These are phyloP conservation scores for Prunella strophiata DNA, from an alignment of 2,797 vertebrate species.

Conservation along the genomic window DNA sequence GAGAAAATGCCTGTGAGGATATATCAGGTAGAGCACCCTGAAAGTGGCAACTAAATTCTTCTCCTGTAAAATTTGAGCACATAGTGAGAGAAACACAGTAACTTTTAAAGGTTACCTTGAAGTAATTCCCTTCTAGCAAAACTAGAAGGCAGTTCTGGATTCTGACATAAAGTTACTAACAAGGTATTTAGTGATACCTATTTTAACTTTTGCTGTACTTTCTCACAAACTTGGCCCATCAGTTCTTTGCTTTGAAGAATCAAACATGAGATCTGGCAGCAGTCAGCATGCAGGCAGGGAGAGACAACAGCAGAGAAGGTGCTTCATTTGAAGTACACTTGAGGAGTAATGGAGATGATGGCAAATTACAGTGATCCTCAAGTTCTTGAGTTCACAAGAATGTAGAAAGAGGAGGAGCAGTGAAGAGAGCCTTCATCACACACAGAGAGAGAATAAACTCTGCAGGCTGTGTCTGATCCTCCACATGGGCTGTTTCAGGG, in stretches of 20 bases:
- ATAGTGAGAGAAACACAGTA: not conserved
- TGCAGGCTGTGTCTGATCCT: not conserved
- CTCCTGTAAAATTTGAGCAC: not conserved
- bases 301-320: not conserved
- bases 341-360: not conserved
- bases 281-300: not conserved
- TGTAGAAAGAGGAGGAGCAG: not conserved
- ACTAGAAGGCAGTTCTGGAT: not conserved
- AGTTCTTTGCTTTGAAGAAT: not conserved
- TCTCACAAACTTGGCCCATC: not conserved
- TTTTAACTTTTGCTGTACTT: not conserved
- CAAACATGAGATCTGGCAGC: not conserved
- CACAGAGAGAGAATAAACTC: not conserved
- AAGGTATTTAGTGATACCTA: not conserved
- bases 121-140: not conserved
- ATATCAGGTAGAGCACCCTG: constrained; percentile 85
- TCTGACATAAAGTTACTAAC: not conserved
- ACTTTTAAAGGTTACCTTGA: not conserved
- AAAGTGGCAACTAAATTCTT: not conserved
- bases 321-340: not conserved
- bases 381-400: not conserved
- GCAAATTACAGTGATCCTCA: not conserved
- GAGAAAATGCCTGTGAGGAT: constrained; percentile 98
- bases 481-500: not conserved
- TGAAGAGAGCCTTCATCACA: not conserved